Percentiles rank a stretch among this genome's conserved stretches.
Conservation (phyloP, 2,888 invertebrate species). For the Stramonita haemastoma region DNA sequence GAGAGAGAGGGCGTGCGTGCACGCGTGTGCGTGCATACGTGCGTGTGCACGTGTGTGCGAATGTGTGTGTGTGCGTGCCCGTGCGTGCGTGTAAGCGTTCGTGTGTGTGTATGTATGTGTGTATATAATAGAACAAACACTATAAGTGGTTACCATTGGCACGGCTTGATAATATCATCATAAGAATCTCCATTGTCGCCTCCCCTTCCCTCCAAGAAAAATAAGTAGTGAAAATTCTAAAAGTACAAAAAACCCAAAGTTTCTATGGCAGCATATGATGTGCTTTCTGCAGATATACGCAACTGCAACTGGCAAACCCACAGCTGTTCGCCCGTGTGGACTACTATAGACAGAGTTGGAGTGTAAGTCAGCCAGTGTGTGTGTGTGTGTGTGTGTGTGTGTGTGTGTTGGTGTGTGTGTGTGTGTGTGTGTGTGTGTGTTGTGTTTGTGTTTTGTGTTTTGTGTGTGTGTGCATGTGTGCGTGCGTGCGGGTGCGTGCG, state of each 20-base stretch:
- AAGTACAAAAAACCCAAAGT: background rate
- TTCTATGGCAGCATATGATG: too few relatives aligned
- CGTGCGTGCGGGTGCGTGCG: background rate
- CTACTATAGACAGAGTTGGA: background rate
- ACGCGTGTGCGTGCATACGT: background rate
- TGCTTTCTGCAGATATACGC: background rate
- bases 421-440: background rate
- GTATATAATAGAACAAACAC: background rate
- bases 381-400: slow-evolving; percentile 8
- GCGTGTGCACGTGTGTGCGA: background rate
- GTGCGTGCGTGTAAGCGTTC: background rate
- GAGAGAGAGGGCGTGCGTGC: background rate
- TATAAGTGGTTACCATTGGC: background rate
- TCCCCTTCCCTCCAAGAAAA: too few relatives aligned
- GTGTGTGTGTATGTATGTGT: background rate
- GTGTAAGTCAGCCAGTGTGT: background rate
- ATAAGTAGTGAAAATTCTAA: background rate
- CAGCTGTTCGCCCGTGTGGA: background rate
- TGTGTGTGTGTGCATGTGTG: background rate
- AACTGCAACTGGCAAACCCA: background rate
- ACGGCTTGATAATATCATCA: too few relatives aligned
- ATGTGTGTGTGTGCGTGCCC: background rate
- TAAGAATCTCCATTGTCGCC: too few relatives aligned
- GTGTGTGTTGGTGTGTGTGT: background rate
- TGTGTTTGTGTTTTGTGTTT: background rate